Conservation (phyloP, 1,140 invertebrate species). For the Wasmannia auropunctata region DNA sequence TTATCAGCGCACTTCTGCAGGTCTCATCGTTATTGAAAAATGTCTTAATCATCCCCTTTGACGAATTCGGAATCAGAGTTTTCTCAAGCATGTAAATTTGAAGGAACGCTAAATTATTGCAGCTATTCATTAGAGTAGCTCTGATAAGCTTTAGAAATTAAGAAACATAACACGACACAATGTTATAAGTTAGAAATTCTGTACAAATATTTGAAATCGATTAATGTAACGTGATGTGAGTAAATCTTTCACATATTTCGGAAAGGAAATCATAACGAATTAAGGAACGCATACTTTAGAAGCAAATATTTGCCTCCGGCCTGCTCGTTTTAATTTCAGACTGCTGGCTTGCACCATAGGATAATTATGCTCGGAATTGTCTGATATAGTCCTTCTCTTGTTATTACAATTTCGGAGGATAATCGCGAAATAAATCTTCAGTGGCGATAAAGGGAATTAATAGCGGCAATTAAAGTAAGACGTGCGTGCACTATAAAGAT, state of each 20-base stretch:
- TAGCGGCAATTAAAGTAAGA: slow-evolving; percentile 39
- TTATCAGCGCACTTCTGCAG: background rate
- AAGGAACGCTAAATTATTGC: background rate
- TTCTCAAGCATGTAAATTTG: background rate
- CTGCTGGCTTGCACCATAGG: background rate
- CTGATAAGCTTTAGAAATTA: background rate
- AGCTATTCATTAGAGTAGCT: background rate
- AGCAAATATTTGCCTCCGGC: slow-evolving; percentile 27
- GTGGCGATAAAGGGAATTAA: slow-evolving; percentile 27
- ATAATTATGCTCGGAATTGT: slow-evolving; percentile 31
- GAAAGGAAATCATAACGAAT: background rate
- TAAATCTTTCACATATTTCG: background rate
- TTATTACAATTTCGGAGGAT: slow-evolving; percentile 42
- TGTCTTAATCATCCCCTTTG: background rate
- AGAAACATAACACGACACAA: background rate
- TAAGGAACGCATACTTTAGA: background rate
- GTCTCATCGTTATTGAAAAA: background rate
- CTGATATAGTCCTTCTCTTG: slow-evolving; percentile 4
- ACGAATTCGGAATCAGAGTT: background rate
- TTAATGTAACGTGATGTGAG: background rate
- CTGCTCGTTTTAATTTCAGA: slow-evolving; percentile 19
- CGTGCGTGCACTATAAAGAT: slow-evolving; percentile 30
- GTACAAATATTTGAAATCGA: background rate
- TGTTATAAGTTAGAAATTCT: background rate
- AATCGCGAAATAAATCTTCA: slow-evolving; percentile 40